Evolutionary conservation across 1,140 invertebrate species (phyloP).

Genomic region (Gonioctena quinquepunctata): DNA sequence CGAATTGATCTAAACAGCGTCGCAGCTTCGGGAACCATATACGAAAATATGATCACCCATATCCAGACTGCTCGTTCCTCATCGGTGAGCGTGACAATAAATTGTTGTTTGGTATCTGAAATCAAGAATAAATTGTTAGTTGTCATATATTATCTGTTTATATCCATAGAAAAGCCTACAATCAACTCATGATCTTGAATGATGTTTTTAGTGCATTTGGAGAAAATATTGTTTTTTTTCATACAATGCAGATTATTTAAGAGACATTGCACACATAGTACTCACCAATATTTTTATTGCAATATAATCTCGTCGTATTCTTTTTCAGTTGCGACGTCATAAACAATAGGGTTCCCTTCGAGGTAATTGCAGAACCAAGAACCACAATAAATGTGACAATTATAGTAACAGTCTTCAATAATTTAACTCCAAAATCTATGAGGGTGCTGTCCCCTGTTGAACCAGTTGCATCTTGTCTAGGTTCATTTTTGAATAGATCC

Average conservation of each 20-base stretch:
- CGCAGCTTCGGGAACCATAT: constrained; percentile 83
- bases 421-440: constrained; percentile 77
- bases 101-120: constrained; percentile 77
- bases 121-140: not conserved
- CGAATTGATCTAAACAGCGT: constrained; percentile 77
- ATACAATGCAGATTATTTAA: not conserved
- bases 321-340: constrained; percentile 87
- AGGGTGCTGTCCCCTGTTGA: constrained; percentile 82
- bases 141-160: not conserved
- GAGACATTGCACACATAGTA: not conserved
- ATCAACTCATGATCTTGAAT: no score
- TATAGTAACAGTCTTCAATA: constrained; percentile 82
- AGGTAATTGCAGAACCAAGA: constrained; percentile 75
- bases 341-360: constrained; percentile 84
- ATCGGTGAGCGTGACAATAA: constrained; percentile 72
- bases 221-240: no score
- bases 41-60: constrained; percentile 85
- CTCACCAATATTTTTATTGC: constrained; percentile 65
- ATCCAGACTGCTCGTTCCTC: constrained; percentile 87
- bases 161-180: not conserved
- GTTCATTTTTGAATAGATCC: constrained; percentile 89
- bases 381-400: constrained; percentile 82
- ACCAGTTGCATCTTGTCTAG: constrained; percentile 79
- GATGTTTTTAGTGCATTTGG: no score
- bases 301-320: constrained; percentile 74